A percentile compares a stretch with the other conserved stretches of the same genome.
Evolutionary conservation across 2,888 invertebrate genomes (phyloP).

Genomic region (Andrena flavipes): DNA sequence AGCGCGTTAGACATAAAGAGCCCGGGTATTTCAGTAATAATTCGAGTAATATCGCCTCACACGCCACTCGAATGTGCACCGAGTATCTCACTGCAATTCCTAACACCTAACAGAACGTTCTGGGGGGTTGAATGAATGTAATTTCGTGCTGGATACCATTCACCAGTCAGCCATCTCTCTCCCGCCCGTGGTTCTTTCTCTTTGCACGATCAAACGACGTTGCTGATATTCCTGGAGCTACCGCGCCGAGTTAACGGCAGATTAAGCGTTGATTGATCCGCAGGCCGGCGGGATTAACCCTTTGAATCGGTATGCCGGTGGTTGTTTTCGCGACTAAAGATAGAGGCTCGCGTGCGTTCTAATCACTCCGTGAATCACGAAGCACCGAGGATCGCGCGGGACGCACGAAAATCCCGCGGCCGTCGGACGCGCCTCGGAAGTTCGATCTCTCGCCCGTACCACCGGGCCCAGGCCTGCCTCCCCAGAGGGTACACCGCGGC

Average conservation of each 20-base stretch:
- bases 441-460: not conserved
- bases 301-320: constrained; percentile 59
- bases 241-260: constrained; percentile 60
- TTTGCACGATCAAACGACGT: constrained; percentile 54
- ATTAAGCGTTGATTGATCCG: constrained; percentile 68
- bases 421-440: not conserved
- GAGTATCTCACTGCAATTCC: not conserved
- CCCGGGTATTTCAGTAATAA: not conserved
- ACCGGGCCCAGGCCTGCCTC: not conserved
- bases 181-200: constrained; percentile 12
- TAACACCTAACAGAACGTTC: not conserved
- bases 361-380: constrained; percentile 21
- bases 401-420: not conserved
- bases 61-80: not conserved
- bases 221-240: constrained; percentile 60
- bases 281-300: constrained; percentile 61
- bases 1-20: not conserved
- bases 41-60: not conserved
- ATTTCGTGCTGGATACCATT: constrained; percentile 52
- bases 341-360: constrained; percentile 31
- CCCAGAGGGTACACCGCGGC: not conserved
- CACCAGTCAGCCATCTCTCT: constrained; percentile 23
- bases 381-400: not conserved
- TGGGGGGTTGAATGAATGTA: constrained; percentile 59
- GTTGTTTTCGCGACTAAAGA: constrained; percentile 56